Base-by-base conservation (phyloP, 2,113 vertebrate species). In the Pollimyrus isidori region DNA sequence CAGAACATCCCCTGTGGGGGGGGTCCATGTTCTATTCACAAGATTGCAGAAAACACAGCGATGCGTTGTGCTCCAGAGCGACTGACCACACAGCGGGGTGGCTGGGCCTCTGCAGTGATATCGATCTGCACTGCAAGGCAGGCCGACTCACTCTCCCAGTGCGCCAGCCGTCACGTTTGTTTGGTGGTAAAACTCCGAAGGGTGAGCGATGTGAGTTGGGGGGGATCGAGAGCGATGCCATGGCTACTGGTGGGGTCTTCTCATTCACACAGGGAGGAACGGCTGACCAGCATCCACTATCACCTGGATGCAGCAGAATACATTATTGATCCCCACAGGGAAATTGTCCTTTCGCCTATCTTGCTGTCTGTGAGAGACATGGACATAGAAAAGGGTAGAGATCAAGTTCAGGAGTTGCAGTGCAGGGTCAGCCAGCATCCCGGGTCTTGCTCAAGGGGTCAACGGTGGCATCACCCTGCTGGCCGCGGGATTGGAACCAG, bases 81-180 rank as follows among this genome's bases (percentile, higher is more conserved):
- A 7, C 73, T 48, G 35, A 58, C n/a, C 52, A 73, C 58, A 87
- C 13, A 69, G 30, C 93, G 93, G 93, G 91, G 87, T 90, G 89
- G 56, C 58, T 89, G 88, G 30, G 90, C 91, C 91, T 91, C 93
- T 93, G 93, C 95, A 92, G 93, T 93, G 92, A 94, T 93, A 96
- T 96, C 93, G 95, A 96, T 96, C 95, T 93, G 4, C 35, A 21
- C 87, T 2, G 56, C 9, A 39, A 46, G 58, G 53, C 17, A 87
- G 56, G 42, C 26, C 56, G 3, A 19, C 90, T 88, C 82, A 89
- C 86, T 90, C 73, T 26, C 87, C 7, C 56, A 19, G 86, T 50
- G 45, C 9, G 5, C 49, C 50, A 11, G 45, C 42, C 17, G 11
- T 10, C 4, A 35, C 26, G n/a, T 58, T 42, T 35, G 15, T 65